Evolutionary conservation across 2,113 vertebrate genomes (phyloP).

Genomic region (Microcebus griseorufus): DNA sequence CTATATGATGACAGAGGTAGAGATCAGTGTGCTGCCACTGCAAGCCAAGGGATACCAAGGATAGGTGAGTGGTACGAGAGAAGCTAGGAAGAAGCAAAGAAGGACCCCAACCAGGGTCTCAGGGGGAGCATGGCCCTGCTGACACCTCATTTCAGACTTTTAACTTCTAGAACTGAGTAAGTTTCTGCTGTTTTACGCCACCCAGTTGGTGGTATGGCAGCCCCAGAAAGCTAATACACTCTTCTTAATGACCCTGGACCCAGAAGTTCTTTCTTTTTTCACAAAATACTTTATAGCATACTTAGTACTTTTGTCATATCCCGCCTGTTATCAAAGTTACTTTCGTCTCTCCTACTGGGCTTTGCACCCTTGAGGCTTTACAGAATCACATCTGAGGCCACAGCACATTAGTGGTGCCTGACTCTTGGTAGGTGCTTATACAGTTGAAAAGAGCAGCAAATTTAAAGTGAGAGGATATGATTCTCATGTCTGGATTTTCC

Average conservation of each 20-base stretch:
- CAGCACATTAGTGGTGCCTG: background rate
- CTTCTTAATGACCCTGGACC: background rate
- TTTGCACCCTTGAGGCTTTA: background rate
- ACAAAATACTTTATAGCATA: background rate
- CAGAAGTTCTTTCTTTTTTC: background rate
- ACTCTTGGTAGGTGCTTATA: background rate
- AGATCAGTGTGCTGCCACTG: background rate
- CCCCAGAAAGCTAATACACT: background rate
- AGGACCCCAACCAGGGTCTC: background rate
- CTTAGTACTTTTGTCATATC: background rate
- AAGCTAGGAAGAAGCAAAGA: background rate
- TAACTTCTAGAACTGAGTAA: background rate
- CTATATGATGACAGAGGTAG: background rate
- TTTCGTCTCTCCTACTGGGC: background rate
- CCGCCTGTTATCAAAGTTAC: background rate
- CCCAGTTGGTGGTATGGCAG: background rate
- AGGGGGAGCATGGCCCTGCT: no score
- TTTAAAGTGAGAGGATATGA: background rate
- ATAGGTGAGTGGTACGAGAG: background rate
- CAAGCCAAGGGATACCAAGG: background rate
- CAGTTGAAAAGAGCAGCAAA: background rate
- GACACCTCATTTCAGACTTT: background rate
- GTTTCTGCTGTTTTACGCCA: background rate
- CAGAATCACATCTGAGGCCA: background rate
- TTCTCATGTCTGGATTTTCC: background rate